These are phyloP conservation scores for Lasius platythorax DNA, from an alignment of 2,888 invertebrate genomes.

Conservation along the genomic window DNA sequence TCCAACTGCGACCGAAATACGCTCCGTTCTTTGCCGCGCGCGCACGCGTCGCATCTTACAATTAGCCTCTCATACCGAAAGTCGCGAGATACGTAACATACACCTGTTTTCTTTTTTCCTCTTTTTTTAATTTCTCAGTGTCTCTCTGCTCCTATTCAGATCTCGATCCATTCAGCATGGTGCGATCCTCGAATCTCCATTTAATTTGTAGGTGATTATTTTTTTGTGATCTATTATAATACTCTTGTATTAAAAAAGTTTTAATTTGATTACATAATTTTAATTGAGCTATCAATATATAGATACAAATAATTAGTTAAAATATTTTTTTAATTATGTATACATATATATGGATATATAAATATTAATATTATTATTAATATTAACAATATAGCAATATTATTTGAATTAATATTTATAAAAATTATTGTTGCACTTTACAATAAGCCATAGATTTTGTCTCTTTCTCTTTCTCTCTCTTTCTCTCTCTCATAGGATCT, in stretches of 20 bases:
- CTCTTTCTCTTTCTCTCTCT: background rate
- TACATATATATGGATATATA: background rate
- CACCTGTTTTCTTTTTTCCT: background rate
- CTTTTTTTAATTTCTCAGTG: background rate
- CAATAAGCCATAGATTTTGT: background rate
- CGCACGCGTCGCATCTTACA: background rate
- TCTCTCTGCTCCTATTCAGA: background rate
- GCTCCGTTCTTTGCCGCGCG: background rate
- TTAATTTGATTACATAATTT: background rate
- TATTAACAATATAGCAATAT: background rate
- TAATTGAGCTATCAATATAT: background rate
- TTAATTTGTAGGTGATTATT: background rate
- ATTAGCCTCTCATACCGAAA: constrained; percentile 35
- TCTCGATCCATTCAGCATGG: background rate
- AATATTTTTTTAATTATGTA: background rate
- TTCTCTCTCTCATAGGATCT: background rate
- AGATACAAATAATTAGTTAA: background rate
- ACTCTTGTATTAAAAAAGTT: background rate
- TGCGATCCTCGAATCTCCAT: background rate
- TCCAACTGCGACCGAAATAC: constrained; percentile 27
- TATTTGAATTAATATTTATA: background rate
- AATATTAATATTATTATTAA: background rate
- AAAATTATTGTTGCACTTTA: background rate
- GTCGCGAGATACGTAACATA: constrained; percentile 18
- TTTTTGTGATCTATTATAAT: background rate